phyloP scores from a whole-genome alignment of 2,888 invertebrate species.

The Conus canariensis region DNA sequence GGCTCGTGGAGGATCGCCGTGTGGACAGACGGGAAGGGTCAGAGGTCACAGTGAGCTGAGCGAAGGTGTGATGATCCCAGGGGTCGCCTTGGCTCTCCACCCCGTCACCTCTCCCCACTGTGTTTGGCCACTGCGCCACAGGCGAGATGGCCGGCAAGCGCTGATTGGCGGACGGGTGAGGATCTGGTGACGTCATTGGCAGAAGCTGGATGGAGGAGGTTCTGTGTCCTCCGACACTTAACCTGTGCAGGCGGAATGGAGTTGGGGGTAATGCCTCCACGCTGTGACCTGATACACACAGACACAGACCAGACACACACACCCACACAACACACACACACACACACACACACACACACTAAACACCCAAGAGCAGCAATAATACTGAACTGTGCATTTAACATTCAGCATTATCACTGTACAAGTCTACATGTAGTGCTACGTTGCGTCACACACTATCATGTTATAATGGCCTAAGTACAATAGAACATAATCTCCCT shows the following conservation, averaged over 20 bases:
- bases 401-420: too few species aligned
- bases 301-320: neutral
- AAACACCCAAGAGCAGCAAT: too few species aligned
- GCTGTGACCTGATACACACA: slow-evolving; percentile 19
- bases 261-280: neutral
- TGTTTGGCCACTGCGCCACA: neutral
- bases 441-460: too few species aligned
- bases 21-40: neutral
- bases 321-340: too few species aligned
- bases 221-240: neutral
- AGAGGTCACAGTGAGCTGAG: neutral
- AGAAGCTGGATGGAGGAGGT: neutral
- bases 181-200: neutral
- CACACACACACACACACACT: too few species aligned
- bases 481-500: too few species aligned
- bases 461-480: too few species aligned
- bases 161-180: neutral
- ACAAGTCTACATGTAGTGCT: too few species aligned
- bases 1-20: too few species aligned
- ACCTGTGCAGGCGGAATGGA: slow-evolving; percentile 4
- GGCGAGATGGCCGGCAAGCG: neutral
- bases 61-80: too few species aligned
- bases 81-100: too few species aligned
- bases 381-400: too few species aligned
- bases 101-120: neutral